Conservation (phyloP, 2,888 invertebrate species). For the Ophion ventricosus region DNA sequence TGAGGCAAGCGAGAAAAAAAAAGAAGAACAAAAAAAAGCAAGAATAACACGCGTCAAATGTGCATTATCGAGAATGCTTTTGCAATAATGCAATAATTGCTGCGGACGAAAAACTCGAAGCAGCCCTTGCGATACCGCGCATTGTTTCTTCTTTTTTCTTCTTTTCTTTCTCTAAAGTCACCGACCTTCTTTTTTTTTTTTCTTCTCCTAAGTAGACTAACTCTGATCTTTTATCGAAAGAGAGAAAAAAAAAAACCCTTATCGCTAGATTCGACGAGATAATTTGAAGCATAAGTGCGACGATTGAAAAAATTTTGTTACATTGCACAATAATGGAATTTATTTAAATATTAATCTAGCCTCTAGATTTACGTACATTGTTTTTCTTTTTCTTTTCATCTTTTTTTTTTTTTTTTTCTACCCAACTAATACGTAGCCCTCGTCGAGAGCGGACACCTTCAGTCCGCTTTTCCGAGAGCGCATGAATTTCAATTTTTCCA, state of each 20-base stretch:
- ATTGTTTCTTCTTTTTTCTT: not conserved
- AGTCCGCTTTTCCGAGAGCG: not conserved
- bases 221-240: not conserved
- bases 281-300: not conserved
- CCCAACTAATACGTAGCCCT: no score
- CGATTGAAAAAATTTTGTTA: not conserved
- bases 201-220: not conserved
- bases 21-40: not conserved
- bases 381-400: no score
- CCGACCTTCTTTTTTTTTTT: not conserved
- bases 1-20: not conserved
- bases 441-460: not conserved
- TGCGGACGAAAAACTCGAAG: not conserved
- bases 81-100: no score
- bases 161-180: not conserved
- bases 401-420: not conserved
- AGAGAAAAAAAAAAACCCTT: not conserved
- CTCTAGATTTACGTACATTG: not conserved
- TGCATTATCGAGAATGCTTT: conserved; percentile 23
- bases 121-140: conserved; percentile 2
- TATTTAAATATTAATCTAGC: no score
- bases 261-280: no score
- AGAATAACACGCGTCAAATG: not conserved
- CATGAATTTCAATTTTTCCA: not conserved
- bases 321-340: not conserved